Evolutionary conservation across 2,113 vertebrate species (phyloP), one percentile per base, ranked within the genome.

Genomic region (Martes martes): DNA sequence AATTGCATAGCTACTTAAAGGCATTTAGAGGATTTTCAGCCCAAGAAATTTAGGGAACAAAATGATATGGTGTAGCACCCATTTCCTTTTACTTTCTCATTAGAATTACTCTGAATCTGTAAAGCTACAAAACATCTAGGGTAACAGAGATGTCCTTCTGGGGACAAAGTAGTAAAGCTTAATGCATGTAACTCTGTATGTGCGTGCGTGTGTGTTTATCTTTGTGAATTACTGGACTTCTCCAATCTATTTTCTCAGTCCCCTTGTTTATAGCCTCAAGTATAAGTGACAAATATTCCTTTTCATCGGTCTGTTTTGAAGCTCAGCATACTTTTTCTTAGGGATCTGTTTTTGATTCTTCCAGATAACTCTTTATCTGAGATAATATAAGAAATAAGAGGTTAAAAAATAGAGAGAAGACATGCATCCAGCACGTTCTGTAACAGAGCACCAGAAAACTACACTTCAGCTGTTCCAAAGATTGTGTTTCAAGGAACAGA

Each of bases 1-100:
- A 85, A 74, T 61, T 71, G 1, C 5, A 69, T 2, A 91, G 7
- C 47, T 80, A 90, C 39, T 87, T 74, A 87, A 50, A 85, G 39
- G 23, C n/a, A 63, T 45, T 71, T 89, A 55, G 26, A 86, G n/a
- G 14, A 79, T 65, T 88, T 91, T 81, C 24, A 89, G 61, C 67
- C 59, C 50, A 93, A 82, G 82, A 80, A 81, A 93, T 78, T 80
- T 67, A 80, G 16, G 67, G 91, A 82, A 83, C 59, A 71, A 11
- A 88, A 52, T 39, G 8, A 33, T 63, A 71, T 1, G 6, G 3
- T 59, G 28, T 42, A 76, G 5, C 18, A 69, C 59, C 21, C 80
- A 50, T 55, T 94, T 97, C 8, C 36, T 87, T 93, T 88, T 61
- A 23, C 47, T 96, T 89, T 79, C 55, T 95, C 92, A 92, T 89